Conservation (phyloP, 1,140 invertebrate genomes). For the Papilio machaon region DNA sequence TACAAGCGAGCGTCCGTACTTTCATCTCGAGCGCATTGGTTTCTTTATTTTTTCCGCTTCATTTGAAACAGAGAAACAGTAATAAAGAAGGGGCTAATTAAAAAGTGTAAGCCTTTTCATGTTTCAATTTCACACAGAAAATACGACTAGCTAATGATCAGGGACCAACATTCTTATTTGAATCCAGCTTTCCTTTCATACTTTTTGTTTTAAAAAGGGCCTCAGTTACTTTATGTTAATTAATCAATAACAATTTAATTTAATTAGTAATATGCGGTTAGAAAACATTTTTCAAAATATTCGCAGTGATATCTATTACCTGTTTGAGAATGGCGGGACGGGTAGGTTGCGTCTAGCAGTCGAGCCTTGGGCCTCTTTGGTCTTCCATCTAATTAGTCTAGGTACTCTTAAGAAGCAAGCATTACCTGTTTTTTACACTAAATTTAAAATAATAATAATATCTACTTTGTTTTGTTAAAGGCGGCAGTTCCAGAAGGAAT, state of each 20-base stretch:
- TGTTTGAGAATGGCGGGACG: no score
- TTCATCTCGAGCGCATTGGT: conserved; percentile 34
- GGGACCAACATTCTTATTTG: conserved; percentile 33
- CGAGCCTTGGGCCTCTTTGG: no score
- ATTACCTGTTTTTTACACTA: background rate
- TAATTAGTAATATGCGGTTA: background rate
- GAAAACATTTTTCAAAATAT: background rate
- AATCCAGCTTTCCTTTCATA: background rate
- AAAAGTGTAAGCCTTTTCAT: conserved; percentile 38
- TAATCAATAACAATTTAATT: background rate
- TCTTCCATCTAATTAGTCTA: background rate
- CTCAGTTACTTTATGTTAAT: background rate
- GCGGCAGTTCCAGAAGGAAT: conserved; percentile 77
- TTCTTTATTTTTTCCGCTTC: conserved; percentile 37
- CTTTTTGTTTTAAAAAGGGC: background rate
- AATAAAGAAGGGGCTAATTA: conserved; percentile 39
- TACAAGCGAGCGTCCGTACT: conserved; percentile 9
- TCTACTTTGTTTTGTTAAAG: conserved; percentile 60
- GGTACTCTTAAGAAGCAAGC: background rate
- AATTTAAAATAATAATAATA: conserved; percentile 23
- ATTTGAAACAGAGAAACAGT: conserved; percentile 32
- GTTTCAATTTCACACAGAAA: conserved; percentile 37
- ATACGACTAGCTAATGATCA: conserved; percentile 33
- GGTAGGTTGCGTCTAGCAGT: no score
- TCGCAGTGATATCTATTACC: background rate